Conservation (phyloP, 2,888 invertebrate genomes). For the Tipula unca region DNA sequence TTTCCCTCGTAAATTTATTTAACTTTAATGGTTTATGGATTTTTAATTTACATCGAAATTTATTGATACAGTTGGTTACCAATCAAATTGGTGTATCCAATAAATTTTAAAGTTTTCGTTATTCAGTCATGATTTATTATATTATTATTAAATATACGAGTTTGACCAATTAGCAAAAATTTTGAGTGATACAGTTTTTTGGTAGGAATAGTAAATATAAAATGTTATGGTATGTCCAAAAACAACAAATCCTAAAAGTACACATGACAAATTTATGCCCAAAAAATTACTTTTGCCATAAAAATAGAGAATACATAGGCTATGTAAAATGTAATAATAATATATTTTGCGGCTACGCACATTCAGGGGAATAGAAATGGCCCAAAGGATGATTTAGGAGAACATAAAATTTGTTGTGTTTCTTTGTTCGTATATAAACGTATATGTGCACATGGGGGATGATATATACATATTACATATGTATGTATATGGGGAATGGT, state of each 20-base stretch:
- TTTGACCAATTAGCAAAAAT: neutral
- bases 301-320: neutral
- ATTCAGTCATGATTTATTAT: neutral
- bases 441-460: neutral
- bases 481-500: neutral
- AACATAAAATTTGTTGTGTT: neutral
- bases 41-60: neutral
- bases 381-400: neutral
- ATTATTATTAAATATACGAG: neutral
- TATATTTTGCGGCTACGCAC: neutral
- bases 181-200: too few relatives aligned
- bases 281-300: neutral
- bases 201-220: too few relatives aligned
- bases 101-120: neutral
- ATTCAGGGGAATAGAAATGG: neutral
- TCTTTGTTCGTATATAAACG: neutral
- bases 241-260: neutral
- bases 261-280: neutral
- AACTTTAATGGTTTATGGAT: neutral
- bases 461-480: too few relatives aligned
- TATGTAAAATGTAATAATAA: too few relatives aligned
- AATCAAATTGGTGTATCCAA: neutral
- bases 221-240: neutral
- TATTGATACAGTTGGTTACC: neutral
- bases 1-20: neutral